Conservation (phyloP, 2,113 vertebrate genomes). For the Orthonyx spaldingii region DNA sequence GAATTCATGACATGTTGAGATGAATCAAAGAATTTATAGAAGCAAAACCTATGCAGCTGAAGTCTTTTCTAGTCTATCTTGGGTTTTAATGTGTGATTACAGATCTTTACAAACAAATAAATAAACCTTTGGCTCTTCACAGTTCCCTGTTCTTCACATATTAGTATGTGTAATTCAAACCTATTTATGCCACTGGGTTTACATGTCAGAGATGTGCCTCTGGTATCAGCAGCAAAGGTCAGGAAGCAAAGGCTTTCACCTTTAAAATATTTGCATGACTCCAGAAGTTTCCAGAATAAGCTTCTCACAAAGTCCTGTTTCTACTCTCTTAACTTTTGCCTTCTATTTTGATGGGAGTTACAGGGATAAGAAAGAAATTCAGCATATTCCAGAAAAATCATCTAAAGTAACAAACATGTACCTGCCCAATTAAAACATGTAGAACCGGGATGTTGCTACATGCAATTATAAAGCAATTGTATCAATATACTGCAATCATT, state of each 20-base stretch:
- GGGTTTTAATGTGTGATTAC: background rate
- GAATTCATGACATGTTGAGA: background rate
- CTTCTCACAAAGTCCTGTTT: background rate
- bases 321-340: background rate
- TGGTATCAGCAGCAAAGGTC: slow-evolving; percentile 44
- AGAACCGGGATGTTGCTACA: background rate
- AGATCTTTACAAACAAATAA: slow-evolving; percentile 18
- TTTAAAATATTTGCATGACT: background rate
- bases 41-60: background rate
- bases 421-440: background rate
- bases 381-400: background rate
- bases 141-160: slow-evolving; percentile 40
- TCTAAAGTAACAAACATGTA: background rate
- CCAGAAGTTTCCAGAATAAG: background rate
- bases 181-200: slow-evolving; percentile 3
- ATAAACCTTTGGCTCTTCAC: slow-evolving; percentile 44
- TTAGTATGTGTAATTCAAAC: slow-evolving; percentile 27
- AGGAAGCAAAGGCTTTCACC: slow-evolving; percentile 22
- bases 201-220: background rate
- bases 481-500: background rate
- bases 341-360: background rate
- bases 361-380: background rate
- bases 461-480: background rate
- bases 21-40: background rate
- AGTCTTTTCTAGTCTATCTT: background rate